Base-by-base conservation (phyloP, 1,140 invertebrate species). In the Euglossa dilemma region DNA sequence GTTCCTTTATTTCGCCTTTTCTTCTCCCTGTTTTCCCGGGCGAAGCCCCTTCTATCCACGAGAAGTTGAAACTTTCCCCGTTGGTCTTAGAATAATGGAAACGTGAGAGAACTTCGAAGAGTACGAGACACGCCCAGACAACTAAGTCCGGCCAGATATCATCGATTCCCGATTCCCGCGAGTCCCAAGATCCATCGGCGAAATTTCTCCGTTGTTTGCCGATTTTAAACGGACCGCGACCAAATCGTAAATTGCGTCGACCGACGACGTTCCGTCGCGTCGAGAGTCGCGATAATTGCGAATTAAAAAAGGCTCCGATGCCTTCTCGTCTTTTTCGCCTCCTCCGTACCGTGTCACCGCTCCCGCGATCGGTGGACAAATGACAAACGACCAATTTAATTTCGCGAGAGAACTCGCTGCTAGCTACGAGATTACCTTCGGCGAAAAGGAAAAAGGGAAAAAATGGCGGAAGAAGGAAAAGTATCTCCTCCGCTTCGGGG, bases 51-150 rank as follows among this genome's bases (percentile, higher is more conserved):
- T 50, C 54, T 66, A 28, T 28, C 47, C 75, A 43, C 28, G 70
- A n/a, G 61, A 81, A 23, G 63, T 61, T 76, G 54, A 84, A 87
- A 87, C 71, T 87, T 87, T 88, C 84, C 84, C 61, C 69, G 83
- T 78, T 66, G 66, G 79, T 47, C 84, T 84, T 76, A 80, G 88
- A 89, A 90, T 90, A 89, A 89, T 86, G 84, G 84, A 86, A 90
- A 90, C 89, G 86, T 89, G 87, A 88, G 84, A 77, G 70, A 85
- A 89, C 83, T 89, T n/a, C 47, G 50, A 61, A 75, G 64, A 66
- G 63, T 73, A 86, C 84, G 70, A 84, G 56, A 83, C 74, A 84
- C 85, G 59, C 57, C 79, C 72, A 56, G 67, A 80, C 79, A 81
- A 81, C 72, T 57, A 61, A 73, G 66, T 66, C 71, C 25, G 56